Conservation (phyloP, 2,797 vertebrate species). For the Urocyon cinereoargenteus region DNA sequence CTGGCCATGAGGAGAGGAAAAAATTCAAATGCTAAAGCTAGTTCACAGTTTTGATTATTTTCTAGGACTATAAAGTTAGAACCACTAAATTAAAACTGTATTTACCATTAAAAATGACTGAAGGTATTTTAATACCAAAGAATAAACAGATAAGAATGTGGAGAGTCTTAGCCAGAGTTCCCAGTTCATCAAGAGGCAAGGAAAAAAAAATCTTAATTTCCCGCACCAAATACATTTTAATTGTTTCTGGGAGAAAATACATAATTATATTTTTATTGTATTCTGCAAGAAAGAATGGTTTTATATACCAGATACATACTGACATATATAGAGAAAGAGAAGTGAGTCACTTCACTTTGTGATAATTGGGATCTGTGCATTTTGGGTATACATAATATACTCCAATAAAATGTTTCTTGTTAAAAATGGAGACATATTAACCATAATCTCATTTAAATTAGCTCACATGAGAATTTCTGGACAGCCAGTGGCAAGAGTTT, state of each 20-base stretch:
- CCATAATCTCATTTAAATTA: slow-evolving; percentile 18
- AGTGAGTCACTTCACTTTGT: background rate
- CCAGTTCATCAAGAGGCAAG: background rate
- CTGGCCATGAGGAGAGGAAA: background rate
- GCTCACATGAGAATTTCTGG: background rate
- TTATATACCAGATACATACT: background rate
- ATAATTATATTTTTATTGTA: background rate
- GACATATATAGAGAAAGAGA: background rate
- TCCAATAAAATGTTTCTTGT: slow-evolving; percentile 5
- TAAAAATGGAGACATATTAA: slow-evolving; percentile 6
- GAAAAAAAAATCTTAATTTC: background rate
- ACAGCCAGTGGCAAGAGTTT: background rate
- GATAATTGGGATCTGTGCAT: background rate
- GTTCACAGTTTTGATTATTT: background rate
- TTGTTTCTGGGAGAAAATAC: background rate
- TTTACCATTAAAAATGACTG: background rate
- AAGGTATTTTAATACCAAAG: background rate
- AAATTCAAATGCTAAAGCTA: background rate
- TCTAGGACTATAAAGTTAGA: background rate
- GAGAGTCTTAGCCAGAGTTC: background rate
- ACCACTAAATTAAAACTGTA: background rate
- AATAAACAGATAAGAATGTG: background rate
- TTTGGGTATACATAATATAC: background rate
- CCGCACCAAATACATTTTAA: background rate
- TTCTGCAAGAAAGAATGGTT: background rate